These are phyloP conservation scores for Drosophila algonquin DNA, from an alignment of 2,888 invertebrate genomes.

Conservation along the genomic window DNA sequence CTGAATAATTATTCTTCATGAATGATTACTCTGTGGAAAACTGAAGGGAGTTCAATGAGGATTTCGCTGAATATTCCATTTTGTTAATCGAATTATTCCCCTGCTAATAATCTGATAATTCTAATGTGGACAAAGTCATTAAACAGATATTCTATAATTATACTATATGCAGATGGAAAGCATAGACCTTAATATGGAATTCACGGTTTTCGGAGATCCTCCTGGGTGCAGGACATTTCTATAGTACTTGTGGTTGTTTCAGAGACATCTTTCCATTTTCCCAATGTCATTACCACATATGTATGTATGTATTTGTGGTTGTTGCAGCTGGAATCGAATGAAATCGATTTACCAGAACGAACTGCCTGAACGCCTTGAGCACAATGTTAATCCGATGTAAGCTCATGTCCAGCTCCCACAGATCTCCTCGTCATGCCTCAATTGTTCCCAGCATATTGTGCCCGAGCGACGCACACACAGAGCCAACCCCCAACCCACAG, in stretches of 20 bases:
- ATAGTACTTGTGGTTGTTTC: background rate
- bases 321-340: conserved; percentile 21
- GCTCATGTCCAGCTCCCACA: conserved; percentile 58
- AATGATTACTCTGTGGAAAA: too few species aligned
- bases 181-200: too few species aligned
- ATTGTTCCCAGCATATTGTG: conserved; percentile 62
- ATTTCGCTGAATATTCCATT: background rate
- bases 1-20: too few species aligned
- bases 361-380: conserved; percentile 38
- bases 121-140: background rate
- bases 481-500: background rate
- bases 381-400: conserved; percentile 48
- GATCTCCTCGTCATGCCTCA: conserved; percentile 57
- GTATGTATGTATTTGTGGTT: conserved; percentile 3
- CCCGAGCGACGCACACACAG: conserved; percentile 7
- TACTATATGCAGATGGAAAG: too few species aligned
- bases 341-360: conserved; percentile 24
- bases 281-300: conserved; percentile 14
- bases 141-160: too few species aligned
- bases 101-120: background rate
- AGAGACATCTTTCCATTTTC: background rate
- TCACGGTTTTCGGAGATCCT: too few species aligned
- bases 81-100: background rate
- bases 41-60: too few species aligned
- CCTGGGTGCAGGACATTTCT: too few species aligned